Conservation (phyloP, 2,113 vertebrate species). For the Tetraodon nigroviridis region DNA sequence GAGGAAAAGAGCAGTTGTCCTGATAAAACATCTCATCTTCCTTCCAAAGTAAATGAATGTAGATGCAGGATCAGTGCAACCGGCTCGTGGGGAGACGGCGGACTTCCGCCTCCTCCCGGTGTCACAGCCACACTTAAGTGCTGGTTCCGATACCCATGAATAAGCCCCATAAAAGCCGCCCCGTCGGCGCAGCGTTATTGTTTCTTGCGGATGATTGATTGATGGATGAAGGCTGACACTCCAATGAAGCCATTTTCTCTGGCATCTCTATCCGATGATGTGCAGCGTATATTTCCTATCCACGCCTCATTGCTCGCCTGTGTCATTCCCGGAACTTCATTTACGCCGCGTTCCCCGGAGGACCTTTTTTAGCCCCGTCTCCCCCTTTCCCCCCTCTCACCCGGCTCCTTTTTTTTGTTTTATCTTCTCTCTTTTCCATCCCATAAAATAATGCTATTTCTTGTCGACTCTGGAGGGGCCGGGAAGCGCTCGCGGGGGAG, state of each 20-base stretch:
- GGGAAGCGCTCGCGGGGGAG: slow-evolving; percentile 68
- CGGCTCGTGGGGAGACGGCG: slow-evolving; percentile 85
- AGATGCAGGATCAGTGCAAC: neutral
- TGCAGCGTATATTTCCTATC: slow-evolving; percentile 99
- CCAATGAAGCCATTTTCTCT: slow-evolving; percentile 99
- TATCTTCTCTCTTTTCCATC: slow-evolving; percentile 76
- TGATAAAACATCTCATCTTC: no score
- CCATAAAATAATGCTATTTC: slow-evolving; percentile 94
- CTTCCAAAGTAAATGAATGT: no score
- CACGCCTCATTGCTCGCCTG: slow-evolving; percentile 99
- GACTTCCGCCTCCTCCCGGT: slow-evolving; percentile 79
- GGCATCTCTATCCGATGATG: slow-evolving; percentile 99
- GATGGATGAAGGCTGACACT: slow-evolving; percentile 99
- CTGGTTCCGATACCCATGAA: slow-evolving; percentile 98
- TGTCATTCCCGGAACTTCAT: slow-evolving; percentile 99
- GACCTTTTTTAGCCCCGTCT: slow-evolving; percentile 88
- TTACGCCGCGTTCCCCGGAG: slow-evolving; percentile 98
- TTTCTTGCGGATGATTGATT: slow-evolving; percentile 99
- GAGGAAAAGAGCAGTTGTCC: no score
- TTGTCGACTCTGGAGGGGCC: slow-evolving; percentile 67
- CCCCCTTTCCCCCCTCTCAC: slow-evolving; percentile 51
- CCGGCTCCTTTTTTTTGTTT: slow-evolving; percentile 69
- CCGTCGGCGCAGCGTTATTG: slow-evolving; percentile 89
- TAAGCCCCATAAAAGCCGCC: slow-evolving; percentile 96
- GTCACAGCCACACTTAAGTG: slow-evolving; percentile 96